Evolutionary conservation across 2,888 invertebrate genomes (phyloP), one percentile per base, ranked within the genome.

Genomic region (Ormyrus nitidulus): DNA sequence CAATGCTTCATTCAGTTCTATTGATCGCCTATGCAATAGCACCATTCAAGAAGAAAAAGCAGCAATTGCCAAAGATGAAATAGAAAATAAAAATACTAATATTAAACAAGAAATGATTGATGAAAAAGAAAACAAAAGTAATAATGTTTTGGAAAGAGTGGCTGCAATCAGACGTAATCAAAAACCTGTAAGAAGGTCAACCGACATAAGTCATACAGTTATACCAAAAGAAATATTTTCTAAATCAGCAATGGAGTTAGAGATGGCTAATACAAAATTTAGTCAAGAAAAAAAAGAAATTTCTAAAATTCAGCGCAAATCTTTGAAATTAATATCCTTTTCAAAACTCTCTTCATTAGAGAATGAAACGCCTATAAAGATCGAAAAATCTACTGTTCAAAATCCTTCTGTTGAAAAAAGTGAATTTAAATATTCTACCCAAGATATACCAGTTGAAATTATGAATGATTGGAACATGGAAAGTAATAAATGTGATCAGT

Each of bases 1-100:
- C 6, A 85, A 87, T 81, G 84, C 81, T 3, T 86, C 86, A 1
- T 86, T 86, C 58, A 84, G 77, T 68, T 70, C 70, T 6, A 79
- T 86, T 66, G 86, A 86, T 54, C 66, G 83, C 70, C 68, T 86
- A 53, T 85, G 85, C 64, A 56, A 34, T 70, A 79, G n/a, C 61
- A 19, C 34, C 53, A 69, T 58, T 53, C 54, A 64, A 34, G 73
- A 80, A 77, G 74, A 70, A 78, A 76, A 83, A 78, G 19, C 34
- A 59, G 6, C 66, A 4, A 7, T 59, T 54, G 49, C 10, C 58
- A 19, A 19, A 13, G 9, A 73, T 51, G 7, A 19, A 53, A 51
- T 65, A 58, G 19, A 46, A 70, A 3, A 5, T 11, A 49, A 76
- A 56, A 71, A 44, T 51, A 19, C 10, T 49, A 74, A 44, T 11